Conservation (phyloP, 2,113 vertebrate genomes). For the Bungarus multicinctus region DNA sequence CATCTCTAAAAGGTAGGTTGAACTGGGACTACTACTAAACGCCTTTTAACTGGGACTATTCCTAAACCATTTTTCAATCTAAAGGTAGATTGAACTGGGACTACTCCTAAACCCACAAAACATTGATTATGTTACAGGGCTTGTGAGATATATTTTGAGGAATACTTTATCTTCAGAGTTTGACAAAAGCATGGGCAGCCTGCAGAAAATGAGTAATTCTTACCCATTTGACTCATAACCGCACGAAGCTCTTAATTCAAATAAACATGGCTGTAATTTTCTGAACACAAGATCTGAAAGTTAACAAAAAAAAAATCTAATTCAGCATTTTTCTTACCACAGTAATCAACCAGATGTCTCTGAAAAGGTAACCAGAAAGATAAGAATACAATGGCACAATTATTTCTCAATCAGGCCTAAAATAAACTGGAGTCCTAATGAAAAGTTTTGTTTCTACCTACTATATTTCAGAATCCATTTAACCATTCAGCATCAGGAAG, state of each 20-base stretch:
- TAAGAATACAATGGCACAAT: background rate
- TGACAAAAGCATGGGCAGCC: background rate
- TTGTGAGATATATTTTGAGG: background rate
- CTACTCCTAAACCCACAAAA: background rate
- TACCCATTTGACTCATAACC: background rate
- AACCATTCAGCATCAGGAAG: background rate
- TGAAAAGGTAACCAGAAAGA: background rate
- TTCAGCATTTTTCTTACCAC: background rate
- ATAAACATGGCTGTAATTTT: background rate
- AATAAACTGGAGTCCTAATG: no score
- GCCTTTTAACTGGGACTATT: background rate
- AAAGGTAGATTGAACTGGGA: background rate
- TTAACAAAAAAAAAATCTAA: background rate
- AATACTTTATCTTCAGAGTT: background rate
- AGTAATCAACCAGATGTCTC: background rate
- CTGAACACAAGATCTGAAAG: background rate
- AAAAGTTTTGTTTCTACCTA: background rate
- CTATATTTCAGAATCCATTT: background rate
- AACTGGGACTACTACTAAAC: background rate
- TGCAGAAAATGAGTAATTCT: background rate
- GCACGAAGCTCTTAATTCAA: background rate
- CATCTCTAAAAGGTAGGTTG: background rate
- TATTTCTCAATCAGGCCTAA: background rate
- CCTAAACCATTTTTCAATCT: no score
- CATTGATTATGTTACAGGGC: no score